Evolutionary conservation across 2,113 vertebrate species (phyloP).

Genomic region (Naja naja): DNA sequence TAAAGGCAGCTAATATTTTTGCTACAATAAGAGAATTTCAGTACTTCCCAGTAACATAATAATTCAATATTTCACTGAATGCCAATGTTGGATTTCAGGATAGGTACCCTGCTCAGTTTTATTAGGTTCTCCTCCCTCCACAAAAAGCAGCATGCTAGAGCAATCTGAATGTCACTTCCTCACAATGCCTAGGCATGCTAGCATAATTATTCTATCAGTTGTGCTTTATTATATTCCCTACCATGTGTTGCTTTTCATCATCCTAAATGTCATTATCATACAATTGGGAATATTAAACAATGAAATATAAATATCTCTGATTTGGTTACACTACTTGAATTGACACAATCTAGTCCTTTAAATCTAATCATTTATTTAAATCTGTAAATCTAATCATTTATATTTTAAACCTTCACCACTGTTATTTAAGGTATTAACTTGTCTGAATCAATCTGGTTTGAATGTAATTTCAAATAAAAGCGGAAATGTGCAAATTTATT

Average conservation of each 20-base stretch:
- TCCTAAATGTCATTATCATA: conserved; percentile 1
- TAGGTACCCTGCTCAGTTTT: neutral
- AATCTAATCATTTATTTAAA: no score
- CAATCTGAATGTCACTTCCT: neutral
- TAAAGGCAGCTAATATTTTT: neutral
- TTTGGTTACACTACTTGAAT: conserved; percentile 3
- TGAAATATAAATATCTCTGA: neutral
- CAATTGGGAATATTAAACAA: conserved; percentile 5
- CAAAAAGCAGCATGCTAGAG: neutral
- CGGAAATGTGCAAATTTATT: neutral
- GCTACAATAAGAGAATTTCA: neutral
- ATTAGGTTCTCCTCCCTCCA: neutral
- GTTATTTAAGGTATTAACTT: neutral
- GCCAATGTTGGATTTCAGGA: neutral
- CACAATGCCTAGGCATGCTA: neutral
- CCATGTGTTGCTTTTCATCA: conserved; percentile 7
- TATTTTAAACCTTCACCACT: neutral
- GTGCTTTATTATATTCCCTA: neutral
- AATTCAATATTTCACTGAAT: neutral
- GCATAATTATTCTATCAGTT: neutral
- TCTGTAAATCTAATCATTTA: neutral
- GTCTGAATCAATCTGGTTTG: neutral
- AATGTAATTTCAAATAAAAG: neutral
- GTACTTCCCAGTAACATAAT: neutral
- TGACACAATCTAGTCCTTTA: neutral